phyloP scores from a whole-genome alignment of 2,888 invertebrate genomes.

The Campaea margaritaria region DNA sequence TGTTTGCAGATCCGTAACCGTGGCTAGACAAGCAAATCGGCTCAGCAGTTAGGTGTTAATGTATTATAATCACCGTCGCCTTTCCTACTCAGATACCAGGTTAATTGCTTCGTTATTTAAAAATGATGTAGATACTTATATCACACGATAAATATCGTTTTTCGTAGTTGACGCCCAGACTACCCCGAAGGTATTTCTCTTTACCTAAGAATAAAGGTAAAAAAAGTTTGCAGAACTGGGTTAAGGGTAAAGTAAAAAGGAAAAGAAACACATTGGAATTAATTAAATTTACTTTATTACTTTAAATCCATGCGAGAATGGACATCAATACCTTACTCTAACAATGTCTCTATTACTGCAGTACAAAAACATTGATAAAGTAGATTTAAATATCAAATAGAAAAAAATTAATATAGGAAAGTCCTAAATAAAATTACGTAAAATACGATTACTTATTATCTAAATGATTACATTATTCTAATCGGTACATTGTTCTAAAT shows the following conservation, averaged over 20 bases:
- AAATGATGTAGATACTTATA: too few species aligned
- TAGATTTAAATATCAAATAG: conserved; percentile 71
- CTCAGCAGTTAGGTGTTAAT: too few species aligned
- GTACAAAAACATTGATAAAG: conserved; percentile 76
- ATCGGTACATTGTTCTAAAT: conserved; percentile 40
- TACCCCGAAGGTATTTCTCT: too few species aligned
- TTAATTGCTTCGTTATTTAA: too few species aligned
- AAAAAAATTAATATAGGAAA: conserved; percentile 72
- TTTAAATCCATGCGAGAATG: conserved; percentile 73
- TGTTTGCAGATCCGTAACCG: too few species aligned
- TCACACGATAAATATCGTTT: too few species aligned
- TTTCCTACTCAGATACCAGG: too few species aligned
- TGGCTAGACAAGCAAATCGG: too few species aligned
- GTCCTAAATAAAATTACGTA: conserved; percentile 71
- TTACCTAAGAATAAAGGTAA: too few species aligned
- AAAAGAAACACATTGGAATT: conserved; percentile 46
- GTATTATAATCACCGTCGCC: too few species aligned
- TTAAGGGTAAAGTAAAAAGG: neutral
- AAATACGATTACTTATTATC: conserved; percentile 57
- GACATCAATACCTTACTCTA: conserved; percentile 74
- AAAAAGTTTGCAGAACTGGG: neutral
- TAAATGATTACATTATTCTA: conserved; percentile 72
- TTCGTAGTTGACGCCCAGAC: too few species aligned
- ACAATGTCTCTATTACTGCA: conserved; percentile 62
- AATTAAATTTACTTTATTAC: conserved; percentile 74